These are phyloP conservation scores for Spilarctia lutea DNA, from an alignment of 2,888 invertebrate species.

Conservation along the genomic window DNA sequence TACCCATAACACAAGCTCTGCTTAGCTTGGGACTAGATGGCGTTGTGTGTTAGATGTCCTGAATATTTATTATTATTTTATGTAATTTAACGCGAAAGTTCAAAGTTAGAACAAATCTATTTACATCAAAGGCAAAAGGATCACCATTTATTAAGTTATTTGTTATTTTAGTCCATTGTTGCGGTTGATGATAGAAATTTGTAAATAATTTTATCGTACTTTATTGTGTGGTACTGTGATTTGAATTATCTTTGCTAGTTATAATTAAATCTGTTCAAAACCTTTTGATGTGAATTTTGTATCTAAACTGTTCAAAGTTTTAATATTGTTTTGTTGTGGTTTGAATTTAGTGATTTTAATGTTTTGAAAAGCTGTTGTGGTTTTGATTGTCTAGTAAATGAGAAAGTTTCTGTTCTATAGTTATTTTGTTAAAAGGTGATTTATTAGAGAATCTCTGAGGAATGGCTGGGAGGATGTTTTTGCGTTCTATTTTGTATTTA, in stretches of 20 bases:
- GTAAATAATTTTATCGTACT: conserved; percentile 6
- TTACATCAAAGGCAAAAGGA: conserved; percentile 11
- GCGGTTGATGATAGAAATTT: conserved; percentile 11
- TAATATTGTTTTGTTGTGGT: conserved; percentile 34
- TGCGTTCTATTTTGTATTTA: too few species aligned
- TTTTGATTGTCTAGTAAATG: conserved; percentile 9
- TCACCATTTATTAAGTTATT: conserved; percentile 16
- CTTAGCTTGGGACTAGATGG: too few species aligned
- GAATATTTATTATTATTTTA: too few species aligned
- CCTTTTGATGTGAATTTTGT: conserved; percentile 39
- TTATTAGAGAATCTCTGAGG: neutral
- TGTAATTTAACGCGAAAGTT: neutral
- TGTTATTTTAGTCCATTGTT: neutral
- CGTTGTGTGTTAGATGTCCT: too few species aligned
- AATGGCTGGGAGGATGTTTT: too few species aligned
- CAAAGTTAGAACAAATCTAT: neutral
- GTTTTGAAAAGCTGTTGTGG: conserved; percentile 12
- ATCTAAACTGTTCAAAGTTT: conserved; percentile 36
- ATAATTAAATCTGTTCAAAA: conserved; percentile 22
- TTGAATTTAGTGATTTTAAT: conserved; percentile 11
- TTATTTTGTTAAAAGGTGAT: neutral
- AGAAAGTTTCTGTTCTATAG: neutral
- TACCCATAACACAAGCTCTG: too few species aligned
- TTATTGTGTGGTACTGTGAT: conserved; percentile 14
- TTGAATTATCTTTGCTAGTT: conserved; percentile 13